phyloP scores from a whole-genome alignment of 1,140 invertebrate species.

The Orchestia grillus region DNA sequence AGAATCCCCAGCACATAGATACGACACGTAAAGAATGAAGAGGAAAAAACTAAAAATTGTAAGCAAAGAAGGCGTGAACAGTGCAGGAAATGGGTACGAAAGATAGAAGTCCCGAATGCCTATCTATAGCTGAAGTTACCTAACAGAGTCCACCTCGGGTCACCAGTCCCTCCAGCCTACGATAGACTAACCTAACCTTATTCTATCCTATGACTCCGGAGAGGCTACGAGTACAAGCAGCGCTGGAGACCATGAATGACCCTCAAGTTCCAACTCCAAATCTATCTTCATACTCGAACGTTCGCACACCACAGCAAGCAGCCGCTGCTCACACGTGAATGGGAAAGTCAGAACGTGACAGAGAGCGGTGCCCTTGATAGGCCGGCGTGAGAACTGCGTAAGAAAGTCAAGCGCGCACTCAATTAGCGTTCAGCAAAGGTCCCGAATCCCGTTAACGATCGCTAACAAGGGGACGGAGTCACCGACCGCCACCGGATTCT shows the following conservation, averaged over 20 bases:
- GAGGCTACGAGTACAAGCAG: no score
- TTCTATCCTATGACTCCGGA: no score
- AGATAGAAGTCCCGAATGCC: no score
- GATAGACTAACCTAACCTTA: no score
- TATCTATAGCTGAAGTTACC: no score
- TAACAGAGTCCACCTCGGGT: no score
- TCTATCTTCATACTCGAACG: background rate
- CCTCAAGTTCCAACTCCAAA: background rate
- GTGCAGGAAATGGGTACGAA: no score
- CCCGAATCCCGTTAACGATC: background rate
- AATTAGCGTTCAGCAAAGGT: background rate
- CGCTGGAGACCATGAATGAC: background rate
- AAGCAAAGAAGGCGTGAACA: no score
- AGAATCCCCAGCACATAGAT: no score
- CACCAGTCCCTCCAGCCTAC: no score
- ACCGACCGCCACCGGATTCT: background rate
- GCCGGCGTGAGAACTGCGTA: background rate
- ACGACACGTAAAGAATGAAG: no score
- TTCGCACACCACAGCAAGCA: background rate
- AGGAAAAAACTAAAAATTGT: no score
- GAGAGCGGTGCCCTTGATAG: background rate
- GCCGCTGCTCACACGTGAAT: background rate
- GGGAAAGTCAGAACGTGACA: background rate
- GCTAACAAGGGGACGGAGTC: background rate
- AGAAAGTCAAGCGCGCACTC: background rate